Evolutionary conservation across 2,113 vertebrate species (phyloP).

Genomic region (Terrapene triunguis): DNA sequence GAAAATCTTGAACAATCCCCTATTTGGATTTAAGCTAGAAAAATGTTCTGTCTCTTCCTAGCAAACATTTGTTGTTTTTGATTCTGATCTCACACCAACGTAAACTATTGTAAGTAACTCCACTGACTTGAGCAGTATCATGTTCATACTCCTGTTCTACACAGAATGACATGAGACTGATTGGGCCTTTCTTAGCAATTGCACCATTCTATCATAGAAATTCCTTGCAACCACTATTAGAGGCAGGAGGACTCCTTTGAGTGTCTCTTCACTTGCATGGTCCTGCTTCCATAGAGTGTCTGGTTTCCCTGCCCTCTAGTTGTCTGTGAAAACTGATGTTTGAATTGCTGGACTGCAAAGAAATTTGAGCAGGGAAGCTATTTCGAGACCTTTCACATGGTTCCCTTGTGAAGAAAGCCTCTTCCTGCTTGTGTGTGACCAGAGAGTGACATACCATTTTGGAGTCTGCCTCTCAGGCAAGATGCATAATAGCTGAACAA

Average conservation of each 20-base stretch:
- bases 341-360: not conserved
- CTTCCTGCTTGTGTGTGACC: not conserved
- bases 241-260: not conserved
- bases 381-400: constrained; percentile 15
- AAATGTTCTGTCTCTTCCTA: not conserved
- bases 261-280: not conserved
- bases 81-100: not conserved
- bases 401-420: constrained; percentile 11
- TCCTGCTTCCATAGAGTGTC: not conserved
- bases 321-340: not conserved
- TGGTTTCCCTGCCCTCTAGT: not conserved
- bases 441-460: constrained; percentile 23
- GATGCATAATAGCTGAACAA: constrained; percentile 1
- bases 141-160: not conserved
- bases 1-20: not conserved
- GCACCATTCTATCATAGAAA: not conserved
- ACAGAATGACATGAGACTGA: too few species aligned
- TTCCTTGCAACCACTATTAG: not conserved
- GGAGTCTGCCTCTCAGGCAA: not conserved
- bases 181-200: not conserved
- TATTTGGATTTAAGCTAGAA: not conserved
- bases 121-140: not conserved
- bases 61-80: not conserved
- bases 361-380: not conserved
- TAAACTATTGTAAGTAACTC: not conserved